Evolutionary conservation across 2,888 invertebrate genomes (phyloP).

Genomic region (Tetramorium bicarinatum): DNA sequence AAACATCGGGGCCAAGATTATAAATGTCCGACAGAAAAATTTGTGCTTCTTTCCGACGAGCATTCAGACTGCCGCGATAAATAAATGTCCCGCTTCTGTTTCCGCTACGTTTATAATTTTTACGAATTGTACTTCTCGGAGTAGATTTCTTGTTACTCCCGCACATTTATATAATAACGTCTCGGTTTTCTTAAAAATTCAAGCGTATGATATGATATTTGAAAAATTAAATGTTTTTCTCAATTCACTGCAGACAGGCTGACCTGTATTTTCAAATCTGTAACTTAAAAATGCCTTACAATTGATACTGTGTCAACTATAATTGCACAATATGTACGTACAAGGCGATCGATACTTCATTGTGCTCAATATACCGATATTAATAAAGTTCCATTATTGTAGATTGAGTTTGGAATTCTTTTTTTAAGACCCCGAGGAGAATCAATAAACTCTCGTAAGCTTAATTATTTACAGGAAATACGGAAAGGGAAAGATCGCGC

Average conservation of each 20-base stretch:
- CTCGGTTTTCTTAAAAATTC: neutral
- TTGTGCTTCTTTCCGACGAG: neutral
- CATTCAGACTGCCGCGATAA: neutral
- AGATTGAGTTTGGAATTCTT: neutral
- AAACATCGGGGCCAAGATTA: neutral
- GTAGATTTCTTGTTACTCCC: neutral
- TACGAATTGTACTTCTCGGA: neutral
- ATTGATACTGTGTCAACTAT: slow-evolving; percentile 19
- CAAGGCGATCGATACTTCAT: slow-evolving; percentile 31
- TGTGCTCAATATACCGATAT: neutral
- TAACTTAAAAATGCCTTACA: slow-evolving; percentile 31
- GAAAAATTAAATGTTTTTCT: neutral
- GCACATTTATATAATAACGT: neutral
- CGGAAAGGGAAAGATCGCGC: slow-evolving; percentile 18
- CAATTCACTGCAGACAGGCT: neutral
- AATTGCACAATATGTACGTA: neutral
- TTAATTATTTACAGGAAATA: slow-evolving; percentile 34
- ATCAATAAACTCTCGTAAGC: slow-evolving; percentile 2
- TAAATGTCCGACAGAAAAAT: neutral
- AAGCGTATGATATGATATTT: neutral
- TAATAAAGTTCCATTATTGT: slow-evolving; percentile 5
- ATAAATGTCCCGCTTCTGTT: neutral
- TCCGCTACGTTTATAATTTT: neutral
- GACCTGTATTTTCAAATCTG: neutral
- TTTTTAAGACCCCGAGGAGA: neutral